Conservation (phyloP, 2,113 vertebrate species). For the Sebastes schlegelii region DNA sequence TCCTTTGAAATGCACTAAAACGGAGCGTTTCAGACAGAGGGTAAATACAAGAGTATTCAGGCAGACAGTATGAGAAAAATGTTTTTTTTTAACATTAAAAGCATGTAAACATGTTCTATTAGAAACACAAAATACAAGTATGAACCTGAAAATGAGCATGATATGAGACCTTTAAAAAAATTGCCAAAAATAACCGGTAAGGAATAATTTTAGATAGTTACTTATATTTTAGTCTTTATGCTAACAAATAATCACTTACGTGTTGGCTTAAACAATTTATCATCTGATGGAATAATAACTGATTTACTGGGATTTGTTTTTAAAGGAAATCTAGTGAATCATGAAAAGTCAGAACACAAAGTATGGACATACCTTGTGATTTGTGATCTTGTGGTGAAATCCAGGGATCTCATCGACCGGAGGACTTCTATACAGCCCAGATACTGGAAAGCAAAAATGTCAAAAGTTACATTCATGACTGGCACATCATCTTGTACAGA, state of each 20-base stretch:
- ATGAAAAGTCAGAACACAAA: not conserved
- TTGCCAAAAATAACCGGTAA: not conserved
- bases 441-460: conserved; percentile 80
- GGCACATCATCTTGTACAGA: not conserved
- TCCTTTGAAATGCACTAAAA: too few species aligned
- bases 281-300: not conserved
- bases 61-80: too few species aligned
- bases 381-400: conserved; percentile 87
- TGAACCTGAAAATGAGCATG: too few species aligned
- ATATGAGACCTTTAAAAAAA: not conserved
- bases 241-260: not conserved
- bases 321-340: not conserved
- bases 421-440: conserved; percentile 88
- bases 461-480: not conserved
- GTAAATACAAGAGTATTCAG: too few species aligned
- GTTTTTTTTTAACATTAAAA: too few species aligned
- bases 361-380: conserved; percentile 83
- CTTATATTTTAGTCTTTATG: not conserved
- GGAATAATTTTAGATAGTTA: not conserved
- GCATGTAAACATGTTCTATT: too few species aligned
- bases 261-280: not conserved
- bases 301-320: not conserved
- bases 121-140: too few species aligned
- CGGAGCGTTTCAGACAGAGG: too few species aligned
- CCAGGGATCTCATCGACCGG: conserved; percentile 88